These are phyloP conservation scores for Drosophila bocqueti DNA, from an alignment of 1,140 invertebrate genomes.

Conservation along the genomic window DNA sequence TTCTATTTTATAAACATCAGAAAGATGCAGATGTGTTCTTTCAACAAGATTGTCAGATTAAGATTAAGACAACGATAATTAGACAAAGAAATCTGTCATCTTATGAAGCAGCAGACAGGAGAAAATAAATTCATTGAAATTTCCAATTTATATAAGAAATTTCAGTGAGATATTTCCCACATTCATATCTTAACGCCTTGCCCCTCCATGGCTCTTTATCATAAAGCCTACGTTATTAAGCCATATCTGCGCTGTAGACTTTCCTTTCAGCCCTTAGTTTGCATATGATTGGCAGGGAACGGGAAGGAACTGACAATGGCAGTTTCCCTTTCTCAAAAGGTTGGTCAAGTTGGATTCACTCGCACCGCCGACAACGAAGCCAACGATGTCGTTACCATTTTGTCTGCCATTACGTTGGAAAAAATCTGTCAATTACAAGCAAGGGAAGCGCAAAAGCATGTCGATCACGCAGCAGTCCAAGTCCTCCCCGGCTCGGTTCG, in stretches of 20 bases:
- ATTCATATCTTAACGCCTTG: neutral
- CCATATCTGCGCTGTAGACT: slow-evolving; percentile 4
- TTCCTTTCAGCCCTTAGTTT: slow-evolving; percentile 22
- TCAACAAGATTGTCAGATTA: neutral
- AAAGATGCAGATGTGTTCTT: neutral
- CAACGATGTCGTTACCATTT: slow-evolving; percentile 67
- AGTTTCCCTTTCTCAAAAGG: slow-evolving; percentile 25
- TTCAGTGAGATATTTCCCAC: neutral
- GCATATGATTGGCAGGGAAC: slow-evolving; percentile 42
- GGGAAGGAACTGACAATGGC: slow-evolving; percentile 1
- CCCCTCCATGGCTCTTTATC: neutral
- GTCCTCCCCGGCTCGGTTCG: slow-evolving; percentile 19
- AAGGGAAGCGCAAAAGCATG: slow-evolving; percentile 78
- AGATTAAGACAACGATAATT: neutral
- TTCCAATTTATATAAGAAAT: neutral
- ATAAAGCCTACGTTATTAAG: slow-evolving; percentile 2
- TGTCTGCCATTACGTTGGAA: slow-evolving; percentile 68
- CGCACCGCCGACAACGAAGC: slow-evolving; percentile 29
- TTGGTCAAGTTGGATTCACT: slow-evolving; percentile 30
- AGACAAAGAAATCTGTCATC: neutral
- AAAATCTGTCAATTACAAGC: slow-evolving; percentile 78
- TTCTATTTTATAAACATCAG: neutral
- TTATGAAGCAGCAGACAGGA: neutral
- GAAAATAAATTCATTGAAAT: neutral
- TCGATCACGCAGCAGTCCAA: slow-evolving; percentile 53